Percentiles rank a stretch among this genome's conserved stretches.
Conservation (phyloP, 2,113 vertebrate genomes). For the Brachyistius frenatus region DNA sequence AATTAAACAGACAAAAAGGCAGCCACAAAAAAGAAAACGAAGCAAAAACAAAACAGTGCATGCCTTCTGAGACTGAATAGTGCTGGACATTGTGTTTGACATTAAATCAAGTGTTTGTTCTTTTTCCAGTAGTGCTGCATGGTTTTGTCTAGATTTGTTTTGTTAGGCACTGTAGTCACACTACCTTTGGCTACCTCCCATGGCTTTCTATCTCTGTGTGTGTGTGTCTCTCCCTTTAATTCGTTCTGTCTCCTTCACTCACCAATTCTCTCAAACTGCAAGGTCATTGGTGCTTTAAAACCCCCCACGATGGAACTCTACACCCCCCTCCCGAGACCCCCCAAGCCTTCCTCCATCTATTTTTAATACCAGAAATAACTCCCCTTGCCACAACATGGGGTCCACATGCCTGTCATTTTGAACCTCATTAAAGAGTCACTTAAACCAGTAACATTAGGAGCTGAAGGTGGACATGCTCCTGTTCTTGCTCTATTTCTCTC, state of each 20-base stretch:
- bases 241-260: slow-evolving; percentile 62
- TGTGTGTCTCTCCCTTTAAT: slow-evolving; percentile 49
- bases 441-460: slow-evolving; percentile 78
- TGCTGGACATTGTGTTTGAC: slow-evolving; percentile 40
- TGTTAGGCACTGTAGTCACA: slow-evolving; percentile 70
- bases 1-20: slow-evolving; percentile 35
- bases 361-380: slow-evolving; percentile 84
- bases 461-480: slow-evolving; percentile 59
- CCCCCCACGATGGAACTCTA: slow-evolving; percentile 69
- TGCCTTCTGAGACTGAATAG: slow-evolving; percentile 63
- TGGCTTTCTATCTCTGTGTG: slow-evolving; percentile 33
- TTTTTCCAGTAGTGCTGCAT: slow-evolving; percentile 40
- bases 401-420: slow-evolving; percentile 81
- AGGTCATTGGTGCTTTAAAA: slow-evolving; percentile 75
- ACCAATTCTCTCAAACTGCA: slow-evolving; percentile 69
- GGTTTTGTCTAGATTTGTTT: slow-evolving; percentile 54
- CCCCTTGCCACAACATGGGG: slow-evolving; percentile 77
- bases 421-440: slow-evolving; percentile 84
- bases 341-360: slow-evolving; percentile 80
- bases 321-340: slow-evolving; percentile 67
- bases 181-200: slow-evolving; percentile 44
- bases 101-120: slow-evolving; percentile 2
- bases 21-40: slow-evolving; percentile 55
- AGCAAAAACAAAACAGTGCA: slow-evolving; percentile 57
- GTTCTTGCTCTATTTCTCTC: slow-evolving; percentile 33